phyloP scores from a whole-genome alignment of 2,888 invertebrate species.

The Apotomis turbidana region DNA sequence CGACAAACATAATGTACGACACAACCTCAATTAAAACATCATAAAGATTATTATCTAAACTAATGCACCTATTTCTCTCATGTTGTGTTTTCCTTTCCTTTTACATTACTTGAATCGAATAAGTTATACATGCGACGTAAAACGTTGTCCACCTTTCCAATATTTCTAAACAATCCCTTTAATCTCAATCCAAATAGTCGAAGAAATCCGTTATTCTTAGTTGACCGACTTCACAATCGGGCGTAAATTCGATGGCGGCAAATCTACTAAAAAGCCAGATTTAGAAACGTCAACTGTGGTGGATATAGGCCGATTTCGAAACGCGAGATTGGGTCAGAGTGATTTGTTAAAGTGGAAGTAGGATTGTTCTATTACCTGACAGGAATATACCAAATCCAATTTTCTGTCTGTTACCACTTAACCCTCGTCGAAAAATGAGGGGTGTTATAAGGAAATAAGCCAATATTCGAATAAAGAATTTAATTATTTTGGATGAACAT shows the following conservation, averaged over 20 bases:
- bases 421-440: too few species aligned
- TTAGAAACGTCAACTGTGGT: slow-evolving; percentile 37
- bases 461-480: too few species aligned
- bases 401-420: too few species aligned
- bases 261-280: slow-evolving; percentile 37
- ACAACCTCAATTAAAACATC: too few species aligned
- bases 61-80: too few species aligned
- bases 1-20: too few species aligned
- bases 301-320: slow-evolving; percentile 36
- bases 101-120: too few species aligned
- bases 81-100: too few species aligned
- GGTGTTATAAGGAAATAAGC: too few species aligned
- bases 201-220: slow-evolving; percentile 35
- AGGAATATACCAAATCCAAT: background rate
- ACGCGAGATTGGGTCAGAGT: slow-evolving; percentile 27
- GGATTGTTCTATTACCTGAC: slow-evolving; percentile 8
- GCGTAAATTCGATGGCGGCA: slow-evolving; percentile 34
- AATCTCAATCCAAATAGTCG: slow-evolving; percentile 13
- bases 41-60: too few species aligned
- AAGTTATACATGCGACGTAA: background rate
- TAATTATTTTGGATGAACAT: too few species aligned
- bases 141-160: background rate
- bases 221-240: slow-evolving; percentile 36
- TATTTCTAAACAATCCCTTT: slow-evolving; percentile 2
- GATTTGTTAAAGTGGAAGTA: slow-evolving; percentile 10